phyloP scores from a whole-genome alignment of 2,113 vertebrate species.

The Chitala chitala region DNA sequence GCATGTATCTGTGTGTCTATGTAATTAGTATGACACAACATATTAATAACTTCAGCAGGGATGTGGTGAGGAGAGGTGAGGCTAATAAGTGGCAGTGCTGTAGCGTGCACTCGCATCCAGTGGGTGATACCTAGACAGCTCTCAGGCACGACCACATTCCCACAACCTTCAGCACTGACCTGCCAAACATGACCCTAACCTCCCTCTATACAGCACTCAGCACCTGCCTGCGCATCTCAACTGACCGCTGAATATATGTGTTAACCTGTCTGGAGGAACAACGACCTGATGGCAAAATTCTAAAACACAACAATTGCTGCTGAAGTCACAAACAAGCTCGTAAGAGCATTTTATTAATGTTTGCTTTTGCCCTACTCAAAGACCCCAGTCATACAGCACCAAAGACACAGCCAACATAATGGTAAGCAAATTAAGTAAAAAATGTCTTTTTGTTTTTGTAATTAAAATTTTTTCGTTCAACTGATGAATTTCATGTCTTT shows the following conservation, averaged over 20 bases:
- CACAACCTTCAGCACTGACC: background rate
- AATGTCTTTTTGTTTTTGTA: background rate
- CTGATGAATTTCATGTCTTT: no score
- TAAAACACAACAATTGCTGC: no score
- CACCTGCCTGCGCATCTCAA: background rate
- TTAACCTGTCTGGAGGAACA: background rate
- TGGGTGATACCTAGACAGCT: background rate
- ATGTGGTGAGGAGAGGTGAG: no score
- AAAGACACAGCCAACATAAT: background rate
- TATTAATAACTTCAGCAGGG: no score
- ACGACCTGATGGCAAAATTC: background rate
- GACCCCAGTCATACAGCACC: no score
- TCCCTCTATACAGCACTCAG: background rate
- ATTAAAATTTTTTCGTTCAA: slow-evolving; percentile 2
- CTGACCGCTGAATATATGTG: background rate
- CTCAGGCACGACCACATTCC: background rate
- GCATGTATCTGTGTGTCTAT: no score
- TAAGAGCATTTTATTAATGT: background rate
- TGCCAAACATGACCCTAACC: background rate
- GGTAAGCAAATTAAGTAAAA: background rate
- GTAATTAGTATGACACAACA: no score
- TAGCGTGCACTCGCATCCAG: background rate
- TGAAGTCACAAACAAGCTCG: no score
- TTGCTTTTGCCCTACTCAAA: background rate
- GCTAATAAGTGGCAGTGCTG: background rate